These are phyloP conservation scores for Scaptomyza tumidula DNA, from an alignment of 2,888 invertebrate genomes.

Conservation along the genomic window DNA sequence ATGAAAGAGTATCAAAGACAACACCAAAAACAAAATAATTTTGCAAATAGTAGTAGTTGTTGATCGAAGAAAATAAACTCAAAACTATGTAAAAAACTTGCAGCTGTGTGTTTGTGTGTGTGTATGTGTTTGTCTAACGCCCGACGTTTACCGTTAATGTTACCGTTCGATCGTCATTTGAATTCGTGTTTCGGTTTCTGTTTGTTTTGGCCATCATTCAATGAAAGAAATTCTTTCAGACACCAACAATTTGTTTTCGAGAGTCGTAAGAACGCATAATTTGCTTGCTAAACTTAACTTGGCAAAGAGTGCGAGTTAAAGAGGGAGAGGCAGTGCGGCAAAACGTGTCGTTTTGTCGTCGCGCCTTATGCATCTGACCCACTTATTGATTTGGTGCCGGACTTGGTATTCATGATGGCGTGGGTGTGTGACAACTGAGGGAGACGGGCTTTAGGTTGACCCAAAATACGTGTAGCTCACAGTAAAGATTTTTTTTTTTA, in stretches of 20 bases:
- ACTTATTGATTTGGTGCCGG: slow-evolving; percentile 69
- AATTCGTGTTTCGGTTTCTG: slow-evolving; percentile 35
- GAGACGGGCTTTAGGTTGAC: slow-evolving; percentile 31
- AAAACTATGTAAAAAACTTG: slow-evolving; percentile 1
- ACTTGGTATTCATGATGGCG: slow-evolving; percentile 69
- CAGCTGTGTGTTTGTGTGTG: slow-evolving; percentile 18
- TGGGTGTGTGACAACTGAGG: slow-evolving; percentile 31
- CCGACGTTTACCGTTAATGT: slow-evolving; percentile 59
- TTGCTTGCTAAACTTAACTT: slow-evolving; percentile 50
- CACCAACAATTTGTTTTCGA: slow-evolving; percentile 27
- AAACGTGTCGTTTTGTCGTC: slow-evolving; percentile 53
- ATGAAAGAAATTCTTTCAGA: slow-evolving; percentile 70
- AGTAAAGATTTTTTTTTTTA: neutral
- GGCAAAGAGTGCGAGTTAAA: slow-evolving; percentile 2
- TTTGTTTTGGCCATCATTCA: slow-evolving; percentile 57
- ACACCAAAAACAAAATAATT: slow-evolving; percentile 44
- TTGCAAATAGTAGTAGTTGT: slow-evolving; percentile 50
- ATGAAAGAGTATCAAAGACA: slow-evolving; percentile 50
- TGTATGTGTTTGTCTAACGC: slow-evolving; percentile 16
- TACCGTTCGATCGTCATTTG: slow-evolving; percentile 51
- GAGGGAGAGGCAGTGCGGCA: neutral
- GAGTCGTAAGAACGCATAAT: slow-evolving; percentile 44
- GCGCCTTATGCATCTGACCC: slow-evolving; percentile 79
- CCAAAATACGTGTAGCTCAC: slow-evolving; percentile 45
- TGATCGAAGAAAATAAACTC: slow-evolving; percentile 6